Evolutionary conservation across 2,888 invertebrate genomes (phyloP).

Genomic region (Melanotus villosus): DNA sequence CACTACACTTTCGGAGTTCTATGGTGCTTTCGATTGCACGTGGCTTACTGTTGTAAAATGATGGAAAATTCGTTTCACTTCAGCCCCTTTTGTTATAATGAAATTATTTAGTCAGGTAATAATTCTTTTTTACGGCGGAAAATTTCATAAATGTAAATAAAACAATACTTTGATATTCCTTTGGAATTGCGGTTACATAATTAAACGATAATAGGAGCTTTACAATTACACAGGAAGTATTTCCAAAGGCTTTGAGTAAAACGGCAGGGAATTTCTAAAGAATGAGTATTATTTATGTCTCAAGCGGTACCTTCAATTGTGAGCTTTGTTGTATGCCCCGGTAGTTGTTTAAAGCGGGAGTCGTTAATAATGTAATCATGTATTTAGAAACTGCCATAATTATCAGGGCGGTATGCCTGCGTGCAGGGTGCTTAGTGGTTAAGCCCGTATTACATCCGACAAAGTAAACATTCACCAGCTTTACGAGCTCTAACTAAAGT

Average conservation of each 20-base stretch:
- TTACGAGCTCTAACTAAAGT: conserved; percentile 23
- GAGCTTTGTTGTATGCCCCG: conserved; percentile 41
- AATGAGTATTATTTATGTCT: conserved; percentile 22
- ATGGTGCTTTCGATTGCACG: too few relatives aligned
- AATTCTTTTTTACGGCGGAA: too few relatives aligned
- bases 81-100: too few relatives aligned
- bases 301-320: conserved; percentile 40
- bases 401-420: conserved; percentile 46
- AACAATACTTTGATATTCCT: too few relatives aligned
- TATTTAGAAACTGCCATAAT: conserved; percentile 50
- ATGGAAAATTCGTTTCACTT: too few relatives aligned
- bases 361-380: conserved; percentile 52
- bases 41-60: too few relatives aligned
- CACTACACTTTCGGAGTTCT: too few relatives aligned
- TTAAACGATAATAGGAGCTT: conserved; percentile 11
- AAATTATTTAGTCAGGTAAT: too few relatives aligned
- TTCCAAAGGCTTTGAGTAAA: conserved; percentile 18
- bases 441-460: conserved; percentile 40
- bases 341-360: conserved; percentile 45
- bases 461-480: conserved; percentile 32
- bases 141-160: too few relatives aligned
- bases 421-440: conserved; percentile 37
- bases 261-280: conserved; percentile 24
- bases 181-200: conserved; percentile 10
- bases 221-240: conserved; percentile 3